A percentile compares a stretch with the other conserved stretches of the same genome.
Evolutionary conservation across 2,113 vertebrate species (phyloP).

Genomic region (Colaptes auratus): DNA sequence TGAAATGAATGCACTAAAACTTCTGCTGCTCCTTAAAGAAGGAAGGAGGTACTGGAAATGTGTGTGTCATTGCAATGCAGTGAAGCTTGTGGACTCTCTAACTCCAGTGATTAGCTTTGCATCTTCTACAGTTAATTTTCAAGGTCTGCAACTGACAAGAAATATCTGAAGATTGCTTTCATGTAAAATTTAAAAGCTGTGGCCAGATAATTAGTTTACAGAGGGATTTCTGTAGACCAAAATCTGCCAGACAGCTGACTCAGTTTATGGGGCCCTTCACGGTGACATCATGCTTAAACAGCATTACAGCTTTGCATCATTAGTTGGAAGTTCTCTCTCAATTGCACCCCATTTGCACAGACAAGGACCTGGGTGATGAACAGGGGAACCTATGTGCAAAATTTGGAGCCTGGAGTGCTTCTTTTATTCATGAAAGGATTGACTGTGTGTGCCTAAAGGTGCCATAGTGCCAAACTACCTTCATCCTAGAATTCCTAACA

Average conservation of each 20-base stretch:
- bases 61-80: neutral
- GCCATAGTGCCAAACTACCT: neutral
- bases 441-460: neutral
- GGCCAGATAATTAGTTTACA: neutral
- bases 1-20: neutral
- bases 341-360: neutral
- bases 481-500: neutral
- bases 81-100: neutral
- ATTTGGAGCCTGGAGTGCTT: neutral
- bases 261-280: neutral
- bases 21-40: neutral
- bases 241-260: conserved; percentile 7
- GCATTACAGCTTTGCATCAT: neutral
- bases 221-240: neutral
- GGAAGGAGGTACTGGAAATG: neutral
- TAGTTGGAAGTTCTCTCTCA: neutral
- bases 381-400: neutral
- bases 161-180: neutral
- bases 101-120: neutral
- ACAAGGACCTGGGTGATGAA: neutral
- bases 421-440: neutral
- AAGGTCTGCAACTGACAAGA: neutral
- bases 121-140: neutral
- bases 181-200: neutral
- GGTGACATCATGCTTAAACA: neutral